Evolutionary conservation across 92 coral and sea anemone species (phyloP), one percentile per base, ranked within the genome.

Genomic region (Epizoanthus illoricatus): DNA sequence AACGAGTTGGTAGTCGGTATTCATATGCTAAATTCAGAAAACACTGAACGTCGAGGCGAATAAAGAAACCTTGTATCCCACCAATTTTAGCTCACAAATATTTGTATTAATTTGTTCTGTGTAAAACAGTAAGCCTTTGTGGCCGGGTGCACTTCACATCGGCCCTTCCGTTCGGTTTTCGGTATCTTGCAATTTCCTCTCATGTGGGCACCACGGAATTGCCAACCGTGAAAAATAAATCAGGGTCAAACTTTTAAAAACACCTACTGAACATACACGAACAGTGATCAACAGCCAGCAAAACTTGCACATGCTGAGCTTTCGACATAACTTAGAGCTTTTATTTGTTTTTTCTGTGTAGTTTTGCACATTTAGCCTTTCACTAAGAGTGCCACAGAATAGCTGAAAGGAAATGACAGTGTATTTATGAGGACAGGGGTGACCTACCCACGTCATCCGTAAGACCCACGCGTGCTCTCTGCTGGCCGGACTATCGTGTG

Each of bases 381-480:
- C 52, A 24, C 67, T 67, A 36, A 76, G 36, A 41, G 56, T 60
- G 58, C 65, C 69, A 76, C 18, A 41, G 81, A 43, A 43, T 36
- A 28, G 15, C 40, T 76, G 57, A 76, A 76, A 76, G 69, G 59
- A 76, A 76, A 21, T 76, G 81, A 76, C 81, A 60, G 61, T 76
- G 55, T 76, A 15, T 76, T 76, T 76, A 70, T 42, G 13, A 40
- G 82, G 71, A 63, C 43, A 76, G 82, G 66, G 45, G 18, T 58
- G 15, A 9, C 20, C 43, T 40, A 9, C 20, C 43, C 18, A 63
- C 82, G 71, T 78, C 82, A 78, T 17, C 0, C 16, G 82, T 42
- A 78, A 64, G 71, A 63, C 82, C 82, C 82, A 78, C 82, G 82
- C 82, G 82, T 40, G 82, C 61, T 78, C 56, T 43, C 4, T 61